phyloP scores from a whole-genome alignment of 2,797 vertebrate species.

The Anas bahamensis region DNA sequence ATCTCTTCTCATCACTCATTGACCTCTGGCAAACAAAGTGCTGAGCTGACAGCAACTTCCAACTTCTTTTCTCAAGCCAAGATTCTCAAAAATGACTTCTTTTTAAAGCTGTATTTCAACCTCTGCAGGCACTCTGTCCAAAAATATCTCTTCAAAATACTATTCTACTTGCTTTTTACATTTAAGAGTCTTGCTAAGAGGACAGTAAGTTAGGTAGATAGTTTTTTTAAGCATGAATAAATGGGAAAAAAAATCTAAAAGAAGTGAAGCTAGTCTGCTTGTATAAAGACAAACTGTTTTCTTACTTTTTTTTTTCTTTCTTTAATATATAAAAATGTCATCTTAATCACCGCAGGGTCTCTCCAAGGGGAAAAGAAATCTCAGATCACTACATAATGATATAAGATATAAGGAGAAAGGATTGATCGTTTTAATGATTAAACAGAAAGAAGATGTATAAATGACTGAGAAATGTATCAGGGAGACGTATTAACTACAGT shows the following conservation, averaged over 20 bases:
- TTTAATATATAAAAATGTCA: neutral
- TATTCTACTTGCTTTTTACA: neutral
- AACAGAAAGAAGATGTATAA: constrained; percentile 5
- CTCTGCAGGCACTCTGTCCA: neutral
- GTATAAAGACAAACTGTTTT: neutral
- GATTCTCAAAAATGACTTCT: neutral
- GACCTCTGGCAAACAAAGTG: constrained; percentile 15
- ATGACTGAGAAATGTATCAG: constrained; percentile 2
- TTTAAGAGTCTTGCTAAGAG: neutral
- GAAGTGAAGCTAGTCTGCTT: neutral
- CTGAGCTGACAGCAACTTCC: neutral
- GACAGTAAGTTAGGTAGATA: neutral
- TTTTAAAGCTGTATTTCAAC: neutral
- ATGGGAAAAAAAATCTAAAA: neutral
- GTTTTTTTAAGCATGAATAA: neutral
- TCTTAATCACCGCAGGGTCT: neutral
- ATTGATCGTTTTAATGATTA: constrained; percentile 41
- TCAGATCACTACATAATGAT: neutral
- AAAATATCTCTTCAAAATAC: neutral
- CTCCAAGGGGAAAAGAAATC: neutral
- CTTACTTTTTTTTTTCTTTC: neutral
- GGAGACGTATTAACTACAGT: constrained; percentile 37
- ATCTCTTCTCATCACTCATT: constrained; percentile 22
- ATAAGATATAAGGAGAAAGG: neutral
- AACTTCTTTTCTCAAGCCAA: neutral